These are phyloP conservation scores for Trichomalopsis sarcophagae DNA, from an alignment of 1,140 invertebrate species.

Conservation along the genomic window DNA sequence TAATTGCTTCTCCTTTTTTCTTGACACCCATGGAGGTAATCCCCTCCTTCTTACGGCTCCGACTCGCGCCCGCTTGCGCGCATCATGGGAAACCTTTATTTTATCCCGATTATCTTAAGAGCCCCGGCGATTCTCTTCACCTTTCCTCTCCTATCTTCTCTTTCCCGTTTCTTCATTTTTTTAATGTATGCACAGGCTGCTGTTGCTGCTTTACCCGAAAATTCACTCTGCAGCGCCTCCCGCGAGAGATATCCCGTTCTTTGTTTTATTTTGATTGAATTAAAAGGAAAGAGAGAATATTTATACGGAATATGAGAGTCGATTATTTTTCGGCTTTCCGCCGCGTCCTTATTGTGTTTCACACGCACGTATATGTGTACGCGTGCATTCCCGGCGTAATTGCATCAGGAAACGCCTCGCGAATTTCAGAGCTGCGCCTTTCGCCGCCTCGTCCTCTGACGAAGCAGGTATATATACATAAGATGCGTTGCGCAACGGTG, in stretches of 20 bases:
- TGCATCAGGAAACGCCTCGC: neutral
- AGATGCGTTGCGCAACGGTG: neutral
- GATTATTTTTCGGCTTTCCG: no score
- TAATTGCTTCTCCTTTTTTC: slow-evolving; percentile 63
- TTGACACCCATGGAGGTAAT: slow-evolving; percentile 57
- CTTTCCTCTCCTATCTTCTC: neutral
- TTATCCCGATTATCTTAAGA: slow-evolving; percentile 53
- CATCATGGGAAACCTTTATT: slow-evolving; percentile 50
- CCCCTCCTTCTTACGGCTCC: neutral
- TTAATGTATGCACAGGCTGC: neutral
- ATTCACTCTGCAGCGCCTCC: slow-evolving; percentile 26
- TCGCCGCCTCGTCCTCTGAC: slow-evolving; percentile 24
- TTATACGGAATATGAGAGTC: neutral
- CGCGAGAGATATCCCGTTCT: neutral
- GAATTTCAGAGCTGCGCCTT: slow-evolving; percentile 32
- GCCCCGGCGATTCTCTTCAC: slow-evolving; percentile 37
- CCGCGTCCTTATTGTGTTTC: neutral
- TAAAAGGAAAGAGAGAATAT: slow-evolving; percentile 3
- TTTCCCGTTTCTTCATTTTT: slow-evolving; percentile 31
- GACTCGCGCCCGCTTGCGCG: slow-evolving; percentile 9
- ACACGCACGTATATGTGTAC: neutral
- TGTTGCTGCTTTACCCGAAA: slow-evolving; percentile 41
- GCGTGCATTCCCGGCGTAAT: neutral
- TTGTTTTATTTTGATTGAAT: slow-evolving; percentile 39
- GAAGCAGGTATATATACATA: neutral